Conservation (phyloP, 2,888 invertebrate genomes). For the Willowsia nigromaculata region DNA sequence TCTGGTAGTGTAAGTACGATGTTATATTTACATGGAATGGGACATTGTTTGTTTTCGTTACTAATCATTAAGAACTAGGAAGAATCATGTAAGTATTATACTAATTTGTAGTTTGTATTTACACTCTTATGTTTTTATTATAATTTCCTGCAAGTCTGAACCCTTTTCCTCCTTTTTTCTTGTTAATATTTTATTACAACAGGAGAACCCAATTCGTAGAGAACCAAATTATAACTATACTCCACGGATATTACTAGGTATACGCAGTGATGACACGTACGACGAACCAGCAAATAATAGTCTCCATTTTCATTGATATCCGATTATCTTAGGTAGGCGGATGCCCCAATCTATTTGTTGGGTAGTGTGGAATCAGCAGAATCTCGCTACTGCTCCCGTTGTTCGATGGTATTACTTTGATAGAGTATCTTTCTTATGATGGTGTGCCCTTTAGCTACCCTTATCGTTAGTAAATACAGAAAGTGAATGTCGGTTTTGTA, state of each 20-base stretch:
- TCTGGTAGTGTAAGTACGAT: neutral
- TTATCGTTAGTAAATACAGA: constrained; percentile 68
- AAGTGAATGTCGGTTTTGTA: constrained; percentile 58
- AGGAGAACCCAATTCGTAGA: neutral
- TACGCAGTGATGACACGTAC: constrained; percentile 39
- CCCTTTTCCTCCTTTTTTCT: neutral
- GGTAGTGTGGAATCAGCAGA: constrained; percentile 29
- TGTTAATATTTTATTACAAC: constrained; percentile 49
- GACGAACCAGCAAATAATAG: constrained; percentile 38
- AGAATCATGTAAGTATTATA: constrained; percentile 13
- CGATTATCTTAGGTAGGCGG: constrained; percentile 39
- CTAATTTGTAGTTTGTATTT: constrained; percentile 16
- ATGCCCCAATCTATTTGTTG: constrained; percentile 19
- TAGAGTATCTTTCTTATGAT: constrained; percentile 41
- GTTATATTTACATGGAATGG: neutral
- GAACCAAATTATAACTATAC: neutral
- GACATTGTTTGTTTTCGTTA: neutral
- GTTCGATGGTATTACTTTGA: constrained; percentile 18
- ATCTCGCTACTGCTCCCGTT: constrained; percentile 12
- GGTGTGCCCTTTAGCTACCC: constrained; percentile 71
- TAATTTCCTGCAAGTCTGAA: neutral
- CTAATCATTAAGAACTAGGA: neutral
- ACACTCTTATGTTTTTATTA: constrained; percentile 4
- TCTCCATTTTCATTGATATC: constrained; percentile 50
- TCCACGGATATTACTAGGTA: neutral